Percentiles rank a stretch among this genome's conserved stretches.
Conservation (phyloP, 2,797 vertebrate species). For the Cossypha heuglini region DNA sequence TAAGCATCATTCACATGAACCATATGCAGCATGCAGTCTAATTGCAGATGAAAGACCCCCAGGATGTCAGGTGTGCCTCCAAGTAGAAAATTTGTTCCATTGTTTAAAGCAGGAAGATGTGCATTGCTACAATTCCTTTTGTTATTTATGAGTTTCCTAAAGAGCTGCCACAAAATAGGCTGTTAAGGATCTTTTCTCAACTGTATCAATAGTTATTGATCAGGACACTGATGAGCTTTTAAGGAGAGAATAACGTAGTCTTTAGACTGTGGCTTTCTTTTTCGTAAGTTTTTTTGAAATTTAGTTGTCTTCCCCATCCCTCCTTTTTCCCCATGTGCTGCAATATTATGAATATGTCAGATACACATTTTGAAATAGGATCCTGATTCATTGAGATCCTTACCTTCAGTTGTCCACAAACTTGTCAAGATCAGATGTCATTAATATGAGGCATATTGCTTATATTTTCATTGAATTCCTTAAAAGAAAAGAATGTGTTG, state of each 20-base stretch:
- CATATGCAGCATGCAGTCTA: not conserved
- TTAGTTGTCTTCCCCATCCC: not conserved
- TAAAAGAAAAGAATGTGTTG: not conserved
- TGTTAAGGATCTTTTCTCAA: conserved; percentile 27
- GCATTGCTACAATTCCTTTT: conserved; percentile 53
- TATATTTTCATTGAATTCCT: not conserved
- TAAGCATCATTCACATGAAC: not conserved
- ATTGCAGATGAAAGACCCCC: not conserved
- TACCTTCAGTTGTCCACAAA: not conserved
- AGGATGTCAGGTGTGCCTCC: conserved; percentile 37
- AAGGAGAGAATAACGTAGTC: not conserved
- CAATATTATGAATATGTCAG: not conserved
- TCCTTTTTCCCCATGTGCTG: not conserved
- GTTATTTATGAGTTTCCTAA: conserved; percentile 53
- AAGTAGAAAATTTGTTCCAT: conserved; percentile 61
- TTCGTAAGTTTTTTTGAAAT: not conserved
- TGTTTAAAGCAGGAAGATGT: conserved; percentile 59
- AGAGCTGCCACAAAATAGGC: not conserved
- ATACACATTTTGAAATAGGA: not conserved
- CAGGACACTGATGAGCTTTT: not conserved
- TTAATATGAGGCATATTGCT: not conserved
- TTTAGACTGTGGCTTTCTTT: not conserved
- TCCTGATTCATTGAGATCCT: not conserved
- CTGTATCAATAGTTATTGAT: conserved; percentile 55
- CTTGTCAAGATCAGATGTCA: not conserved